Conservation (phyloP, 2,888 invertebrate species). For the Drosophila rubida region DNA sequence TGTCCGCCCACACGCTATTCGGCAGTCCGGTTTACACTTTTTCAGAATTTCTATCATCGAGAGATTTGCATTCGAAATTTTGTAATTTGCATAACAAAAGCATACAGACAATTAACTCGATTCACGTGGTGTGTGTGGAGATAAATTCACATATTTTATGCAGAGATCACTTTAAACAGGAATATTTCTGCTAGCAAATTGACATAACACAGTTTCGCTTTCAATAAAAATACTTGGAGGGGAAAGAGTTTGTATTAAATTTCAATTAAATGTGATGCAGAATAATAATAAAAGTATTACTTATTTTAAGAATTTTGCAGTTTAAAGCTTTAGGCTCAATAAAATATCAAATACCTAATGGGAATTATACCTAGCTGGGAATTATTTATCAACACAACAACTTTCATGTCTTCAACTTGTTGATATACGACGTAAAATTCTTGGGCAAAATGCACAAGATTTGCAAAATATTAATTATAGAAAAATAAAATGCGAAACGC, state of each 20-base stretch:
- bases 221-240: slow-evolving; percentile 22
- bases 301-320: too few species aligned
- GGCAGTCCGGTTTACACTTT: slow-evolving; percentile 37
- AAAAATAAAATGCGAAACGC: slow-evolving; percentile 23
- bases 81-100: slow-evolving; percentile 68
- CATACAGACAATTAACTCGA: slow-evolving; percentile 15
- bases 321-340: not conserved
- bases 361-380: not conserved
- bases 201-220: slow-evolving; percentile 49
- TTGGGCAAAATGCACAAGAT: slow-evolving; percentile 47
- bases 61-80: slow-evolving; percentile 64
- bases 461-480: slow-evolving; percentile 50
- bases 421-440: slow-evolving; percentile 37
- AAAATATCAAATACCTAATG: slow-evolving; percentile 1
- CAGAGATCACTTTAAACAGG: slow-evolving; percentile 26
- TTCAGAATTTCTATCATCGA: slow-evolving; percentile 42
- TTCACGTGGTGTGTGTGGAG: not conserved
- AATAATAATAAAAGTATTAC: too few species aligned
- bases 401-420: slow-evolving; percentile 58
- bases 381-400: slow-evolving; percentile 8
- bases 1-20: not conserved
- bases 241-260: too few species aligned
- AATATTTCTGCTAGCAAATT: slow-evolving; percentile 26
- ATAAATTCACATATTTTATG: slow-evolving; percentile 25
- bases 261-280: too few species aligned